Conservation (phyloP, 2,113 vertebrate species). For the Rhodinocichla rosea region DNA sequence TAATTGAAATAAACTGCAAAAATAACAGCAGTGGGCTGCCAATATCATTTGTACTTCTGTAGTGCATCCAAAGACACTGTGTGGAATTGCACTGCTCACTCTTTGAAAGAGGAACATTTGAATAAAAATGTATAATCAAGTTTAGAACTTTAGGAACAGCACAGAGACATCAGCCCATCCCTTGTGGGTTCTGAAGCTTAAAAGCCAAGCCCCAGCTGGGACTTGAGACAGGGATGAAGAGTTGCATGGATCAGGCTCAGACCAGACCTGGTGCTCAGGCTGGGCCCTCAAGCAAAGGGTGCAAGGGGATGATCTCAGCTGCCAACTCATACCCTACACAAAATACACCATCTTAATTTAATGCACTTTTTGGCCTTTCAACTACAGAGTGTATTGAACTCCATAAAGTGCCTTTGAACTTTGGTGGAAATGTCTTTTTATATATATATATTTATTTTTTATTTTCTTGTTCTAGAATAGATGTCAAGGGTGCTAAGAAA, state of each 20-base stretch:
- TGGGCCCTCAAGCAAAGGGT: background rate
- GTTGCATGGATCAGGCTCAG: background rate
- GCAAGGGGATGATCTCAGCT: too few species aligned
- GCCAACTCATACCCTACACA: background rate
- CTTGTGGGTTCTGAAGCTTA: background rate
- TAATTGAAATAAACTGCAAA: slow-evolving; percentile 44
- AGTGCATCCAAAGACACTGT: background rate
- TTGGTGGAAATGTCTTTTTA: background rate
- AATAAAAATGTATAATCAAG: background rate
- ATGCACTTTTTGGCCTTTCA: background rate
- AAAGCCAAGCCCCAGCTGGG: background rate
- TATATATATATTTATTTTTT: too few species aligned
- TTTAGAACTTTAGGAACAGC: background rate
- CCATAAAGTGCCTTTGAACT: background rate
- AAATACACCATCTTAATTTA: background rate
- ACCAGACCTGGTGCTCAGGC: too few species aligned
- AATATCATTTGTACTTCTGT: background rate
- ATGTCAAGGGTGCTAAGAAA: background rate
- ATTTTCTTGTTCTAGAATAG: background rate
- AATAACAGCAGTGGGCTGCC: slow-evolving; percentile 17
- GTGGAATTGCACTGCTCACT: background rate
- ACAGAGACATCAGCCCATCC: background rate
- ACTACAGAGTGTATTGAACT: background rate
- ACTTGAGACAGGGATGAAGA: background rate
- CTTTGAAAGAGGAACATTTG: background rate